Percentiles rank a stretch among this genome's conserved stretches.
phyloP scores from a whole-genome alignment of 1,140 invertebrate genomes.

The Drosophila varians region DNA sequence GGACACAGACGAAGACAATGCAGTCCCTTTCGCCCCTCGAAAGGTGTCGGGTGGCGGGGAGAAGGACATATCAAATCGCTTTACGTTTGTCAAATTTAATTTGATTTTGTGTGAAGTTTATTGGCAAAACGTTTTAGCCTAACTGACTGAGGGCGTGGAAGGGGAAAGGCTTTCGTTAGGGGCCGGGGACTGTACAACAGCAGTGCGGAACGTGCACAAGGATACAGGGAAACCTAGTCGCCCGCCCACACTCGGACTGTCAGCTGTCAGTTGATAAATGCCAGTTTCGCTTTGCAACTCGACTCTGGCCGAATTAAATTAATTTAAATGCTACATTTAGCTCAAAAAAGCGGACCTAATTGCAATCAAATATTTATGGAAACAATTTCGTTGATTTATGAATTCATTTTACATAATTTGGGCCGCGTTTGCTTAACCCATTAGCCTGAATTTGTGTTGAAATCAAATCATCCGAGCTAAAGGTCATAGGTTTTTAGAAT shows the following conservation, averaged over 20 bases:
- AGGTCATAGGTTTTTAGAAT: neutral
- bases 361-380: conserved; percentile 37
- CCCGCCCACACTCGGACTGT: neutral
- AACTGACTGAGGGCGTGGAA: neutral
- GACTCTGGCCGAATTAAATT: conserved; percentile 58
- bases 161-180: neutral
- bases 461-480: conserved; percentile 13
- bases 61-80: conserved; percentile 75
- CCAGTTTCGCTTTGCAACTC: conserved; percentile 48
- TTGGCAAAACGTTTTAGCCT: conserved; percentile 76
- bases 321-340: conserved; percentile 34
- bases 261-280: conserved; percentile 38
- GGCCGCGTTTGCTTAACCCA: conserved; percentile 2
- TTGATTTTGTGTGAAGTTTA: conserved; percentile 82
- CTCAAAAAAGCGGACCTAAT: conserved; percentile 14
- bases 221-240: conserved; percentile 17
- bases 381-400: conserved; percentile 30
- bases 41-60: conserved; percentile 21
- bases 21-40: conserved; percentile 4
- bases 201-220: conserved; percentile 49
- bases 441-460: conserved; percentile 1
- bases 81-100: conserved; percentile 82
- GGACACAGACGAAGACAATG: conserved; percentile 45
- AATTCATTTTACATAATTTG: conserved; percentile 37
- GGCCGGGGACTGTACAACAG: conserved; percentile 3